Percentiles rank a stretch among this genome's conserved stretches.
These are phyloP conservation scores for Cheiracanthium punctorium DNA, from an alignment of 2,888 invertebrate genomes.

Conservation along the genomic window DNA sequence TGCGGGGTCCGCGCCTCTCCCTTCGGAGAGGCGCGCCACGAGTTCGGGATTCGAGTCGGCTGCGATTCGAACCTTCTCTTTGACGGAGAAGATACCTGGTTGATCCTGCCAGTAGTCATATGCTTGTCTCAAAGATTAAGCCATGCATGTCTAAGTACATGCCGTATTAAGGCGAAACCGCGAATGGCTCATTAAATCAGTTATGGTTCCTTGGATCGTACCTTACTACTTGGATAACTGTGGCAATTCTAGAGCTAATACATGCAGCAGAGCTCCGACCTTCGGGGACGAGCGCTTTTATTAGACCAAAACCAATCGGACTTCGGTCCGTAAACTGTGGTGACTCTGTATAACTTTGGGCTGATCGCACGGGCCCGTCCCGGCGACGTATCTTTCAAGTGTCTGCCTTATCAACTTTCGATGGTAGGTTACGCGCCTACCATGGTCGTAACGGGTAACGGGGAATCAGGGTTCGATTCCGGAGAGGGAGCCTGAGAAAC, in stretches of 20 bases:
- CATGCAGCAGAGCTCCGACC: conserved; percentile 79
- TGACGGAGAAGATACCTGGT: too few relatives aligned
- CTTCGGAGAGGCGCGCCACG: too few relatives aligned
- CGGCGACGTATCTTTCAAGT: conserved; percentile 81
- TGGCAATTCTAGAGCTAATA: conserved; percentile 83
- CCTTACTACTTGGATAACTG: conserved; percentile 81
- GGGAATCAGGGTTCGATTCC: conserved; percentile 85
- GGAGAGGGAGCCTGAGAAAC: conserved; percentile 84
- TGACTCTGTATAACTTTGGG: conserved; percentile 55
- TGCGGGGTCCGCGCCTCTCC: too few relatives aligned
- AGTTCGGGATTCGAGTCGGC: too few relatives aligned
- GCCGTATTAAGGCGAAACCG: too few relatives aligned
- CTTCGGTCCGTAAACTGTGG: conserved; percentile 34
- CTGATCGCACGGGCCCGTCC: conserved; percentile 42
- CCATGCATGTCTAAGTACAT: too few relatives aligned
- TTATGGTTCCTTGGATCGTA: conserved; percentile 80
- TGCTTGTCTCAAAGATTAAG: too few relatives aligned
- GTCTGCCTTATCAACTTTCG: conserved; percentile 83
- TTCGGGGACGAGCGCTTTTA: too few relatives aligned
- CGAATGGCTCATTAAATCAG: too few relatives aligned
- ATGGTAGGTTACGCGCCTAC: conserved; percentile 82
- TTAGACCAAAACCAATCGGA: too few relatives aligned
- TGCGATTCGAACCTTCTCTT: too few relatives aligned
- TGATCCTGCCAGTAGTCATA: too few relatives aligned
- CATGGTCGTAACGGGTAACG: conserved; percentile 84